Percentiles rank a stretch among this genome's conserved stretches.
Evolutionary conservation across 2,797 vertebrate species (phyloP).

Genomic region (Clamator glandarius): DNA sequence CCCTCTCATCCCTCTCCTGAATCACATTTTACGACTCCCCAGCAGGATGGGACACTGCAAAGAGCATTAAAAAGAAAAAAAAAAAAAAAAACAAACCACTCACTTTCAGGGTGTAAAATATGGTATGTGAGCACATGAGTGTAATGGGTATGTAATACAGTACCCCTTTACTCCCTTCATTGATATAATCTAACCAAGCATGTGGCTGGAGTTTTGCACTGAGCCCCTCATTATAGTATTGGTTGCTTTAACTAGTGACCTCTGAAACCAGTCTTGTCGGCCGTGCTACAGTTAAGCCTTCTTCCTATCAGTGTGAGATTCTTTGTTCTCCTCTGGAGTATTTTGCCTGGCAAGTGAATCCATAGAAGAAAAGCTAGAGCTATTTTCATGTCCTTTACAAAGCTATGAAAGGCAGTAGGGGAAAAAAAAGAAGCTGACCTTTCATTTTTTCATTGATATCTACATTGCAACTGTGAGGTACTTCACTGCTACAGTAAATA

Average conservation of each 20-base stretch:
- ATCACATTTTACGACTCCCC: not conserved
- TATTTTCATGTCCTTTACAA: constrained; percentile 1
- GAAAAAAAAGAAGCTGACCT: not conserved
- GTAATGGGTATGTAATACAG: not conserved
- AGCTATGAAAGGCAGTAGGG: not conserved
- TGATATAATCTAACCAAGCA: not conserved
- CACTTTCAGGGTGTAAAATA: not conserved
- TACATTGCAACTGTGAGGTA: not conserved
- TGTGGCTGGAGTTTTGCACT: not conserved
- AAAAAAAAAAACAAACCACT: too few species aligned
- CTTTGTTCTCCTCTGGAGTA: not conserved
- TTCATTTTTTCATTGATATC: not conserved
- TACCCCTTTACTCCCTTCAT: not conserved
- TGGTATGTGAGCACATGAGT: not conserved
- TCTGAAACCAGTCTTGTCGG: not conserved
- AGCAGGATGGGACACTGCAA: not conserved
- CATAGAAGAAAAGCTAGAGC: not conserved
- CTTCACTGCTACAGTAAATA: not conserved
- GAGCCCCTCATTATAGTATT: not conserved
- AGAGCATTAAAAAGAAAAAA: not conserved
- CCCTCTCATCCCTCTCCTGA: not conserved
- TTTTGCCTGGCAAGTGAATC: not conserved
- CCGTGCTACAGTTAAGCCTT: not conserved
- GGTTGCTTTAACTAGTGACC: not conserved
- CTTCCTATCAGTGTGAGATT: not conserved